A percentile compares a stretch with the other conserved stretches of the same genome.
Conservation (phyloP, 2,113 vertebrate species). For the Cyanoliseus patagonus region DNA sequence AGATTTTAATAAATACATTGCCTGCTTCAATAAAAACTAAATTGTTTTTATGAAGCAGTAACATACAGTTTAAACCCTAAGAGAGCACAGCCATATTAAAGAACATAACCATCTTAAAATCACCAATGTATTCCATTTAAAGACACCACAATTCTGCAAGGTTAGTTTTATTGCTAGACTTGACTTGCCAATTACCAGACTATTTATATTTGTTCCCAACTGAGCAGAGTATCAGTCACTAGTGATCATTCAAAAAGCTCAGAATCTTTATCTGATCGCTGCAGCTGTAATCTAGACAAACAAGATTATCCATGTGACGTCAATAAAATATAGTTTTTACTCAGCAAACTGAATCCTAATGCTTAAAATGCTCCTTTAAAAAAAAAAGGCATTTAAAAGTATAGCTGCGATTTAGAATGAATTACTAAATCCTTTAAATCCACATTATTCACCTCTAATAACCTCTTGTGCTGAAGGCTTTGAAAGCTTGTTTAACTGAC, state of each 20-base stretch:
- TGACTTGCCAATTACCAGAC: not conserved
- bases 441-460: constrained; percentile 63
- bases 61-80: not conserved
- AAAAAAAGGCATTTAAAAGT: constrained; percentile 25
- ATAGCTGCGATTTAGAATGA: constrained; percentile 52
- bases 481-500: constrained; percentile 28
- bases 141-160: not conserved
- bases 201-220: not conserved
- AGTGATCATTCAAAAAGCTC: not conserved
- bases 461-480: constrained; percentile 34
- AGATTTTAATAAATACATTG: not conserved
- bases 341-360: not conserved
- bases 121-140: not conserved
- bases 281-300: constrained; percentile 6
- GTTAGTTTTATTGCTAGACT: not conserved
- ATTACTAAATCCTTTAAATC: constrained; percentile 66
- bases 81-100: not conserved
- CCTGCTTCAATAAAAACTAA: not conserved
- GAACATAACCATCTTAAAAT: not conserved
- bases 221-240: not conserved
- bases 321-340: constrained; percentile 5
- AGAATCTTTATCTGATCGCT: not conserved
- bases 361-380: not conserved
- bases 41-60: not conserved
- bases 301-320: constrained; percentile 20